Conservation (phyloP, 2,888 invertebrate genomes). For the Diplolepis rosae region DNA sequence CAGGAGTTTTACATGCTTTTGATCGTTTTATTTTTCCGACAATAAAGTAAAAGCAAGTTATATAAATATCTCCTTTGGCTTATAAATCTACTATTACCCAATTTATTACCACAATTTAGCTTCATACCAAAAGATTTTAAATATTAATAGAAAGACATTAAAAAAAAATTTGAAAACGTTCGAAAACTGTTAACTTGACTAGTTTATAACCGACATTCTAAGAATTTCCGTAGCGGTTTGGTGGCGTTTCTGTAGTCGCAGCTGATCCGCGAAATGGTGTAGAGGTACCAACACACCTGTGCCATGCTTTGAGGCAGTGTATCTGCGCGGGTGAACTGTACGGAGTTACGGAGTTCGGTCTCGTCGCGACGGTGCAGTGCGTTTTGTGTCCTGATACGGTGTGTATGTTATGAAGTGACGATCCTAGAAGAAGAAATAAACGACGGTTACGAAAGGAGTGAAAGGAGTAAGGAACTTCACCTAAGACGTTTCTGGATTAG, state of each 20-base stretch:
- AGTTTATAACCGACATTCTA: constrained; percentile 16
- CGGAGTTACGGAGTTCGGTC: constrained; percentile 12
- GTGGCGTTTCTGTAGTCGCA: constrained; percentile 59
- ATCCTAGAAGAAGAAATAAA: constrained; percentile 32
- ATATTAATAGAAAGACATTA: too few relatives aligned
- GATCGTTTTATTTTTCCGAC: too few relatives aligned
- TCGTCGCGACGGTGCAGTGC: constrained; percentile 29
- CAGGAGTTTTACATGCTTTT: too few relatives aligned
- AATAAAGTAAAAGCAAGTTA: too few relatives aligned
- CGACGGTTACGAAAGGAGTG: constrained; percentile 29
- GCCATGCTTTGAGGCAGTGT: constrained; percentile 42
- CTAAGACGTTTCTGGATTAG: constrained; percentile 36
- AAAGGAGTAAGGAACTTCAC: constrained; percentile 22
- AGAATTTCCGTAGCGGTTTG: constrained; percentile 3
- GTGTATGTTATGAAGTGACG: constrained; percentile 33
- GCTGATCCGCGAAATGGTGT: constrained; percentile 63
- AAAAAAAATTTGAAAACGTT: neutral
- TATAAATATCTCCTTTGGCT: too few relatives aligned
- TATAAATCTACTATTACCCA: neutral
- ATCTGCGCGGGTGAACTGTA: constrained; percentile 41
- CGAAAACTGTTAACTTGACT: constrained; percentile 25
- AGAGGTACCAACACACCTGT: constrained; percentile 34
- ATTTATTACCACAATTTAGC: neutral
- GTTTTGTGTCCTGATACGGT: constrained; percentile 23
- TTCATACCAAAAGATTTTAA: too few relatives aligned